Evolutionary conservation across 2,888 invertebrate species (phyloP).

Genomic region (Tineola bisselliella): DNA sequence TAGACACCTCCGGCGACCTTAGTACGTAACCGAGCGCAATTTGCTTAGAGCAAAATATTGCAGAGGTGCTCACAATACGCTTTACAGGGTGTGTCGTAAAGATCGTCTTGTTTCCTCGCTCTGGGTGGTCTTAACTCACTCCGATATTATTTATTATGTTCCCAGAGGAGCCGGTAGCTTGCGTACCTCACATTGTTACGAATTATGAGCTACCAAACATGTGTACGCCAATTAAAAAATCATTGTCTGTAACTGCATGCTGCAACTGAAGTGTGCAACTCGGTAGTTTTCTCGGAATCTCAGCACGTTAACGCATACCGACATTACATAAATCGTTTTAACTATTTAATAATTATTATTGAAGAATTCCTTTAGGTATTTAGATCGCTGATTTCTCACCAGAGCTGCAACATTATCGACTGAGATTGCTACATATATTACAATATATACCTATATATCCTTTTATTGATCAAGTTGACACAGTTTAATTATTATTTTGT

Average conservation of each 20-base stretch:
- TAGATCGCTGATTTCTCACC: conserved; percentile 11
- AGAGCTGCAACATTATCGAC: conserved; percentile 2
- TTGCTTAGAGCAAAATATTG: conserved; percentile 64
- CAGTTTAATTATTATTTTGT: not conserved
- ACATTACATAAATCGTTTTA: conserved; percentile 9
- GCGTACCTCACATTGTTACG: conserved; percentile 12
- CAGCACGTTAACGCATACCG: conserved; percentile 3
- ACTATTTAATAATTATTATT: conserved; percentile 12
- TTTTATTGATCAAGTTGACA: not conserved
- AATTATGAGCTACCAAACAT: conserved; percentile 6
- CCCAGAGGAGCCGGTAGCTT: conserved; percentile 20
- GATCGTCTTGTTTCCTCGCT: conserved; percentile 51
- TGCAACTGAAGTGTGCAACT: conserved; percentile 5
- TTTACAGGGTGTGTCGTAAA: conserved; percentile 48
- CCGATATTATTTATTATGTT: conserved; percentile 61
- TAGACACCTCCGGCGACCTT: conserved; percentile 46
- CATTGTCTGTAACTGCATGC: conserved; percentile 6
- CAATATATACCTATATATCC: not conserved
- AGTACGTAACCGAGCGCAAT: conserved; percentile 30
- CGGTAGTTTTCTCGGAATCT: conserved; percentile 8
- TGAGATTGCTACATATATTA: not conserved
- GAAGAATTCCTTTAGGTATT: conserved; percentile 4
- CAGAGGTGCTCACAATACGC: conserved; percentile 60
- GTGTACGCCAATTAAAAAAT: conserved; percentile 13
- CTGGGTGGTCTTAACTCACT: conserved; percentile 63